Evolutionary conservation across 2,797 vertebrate genomes (phyloP).

Genomic region (Tragelaphus oryx): DNA sequence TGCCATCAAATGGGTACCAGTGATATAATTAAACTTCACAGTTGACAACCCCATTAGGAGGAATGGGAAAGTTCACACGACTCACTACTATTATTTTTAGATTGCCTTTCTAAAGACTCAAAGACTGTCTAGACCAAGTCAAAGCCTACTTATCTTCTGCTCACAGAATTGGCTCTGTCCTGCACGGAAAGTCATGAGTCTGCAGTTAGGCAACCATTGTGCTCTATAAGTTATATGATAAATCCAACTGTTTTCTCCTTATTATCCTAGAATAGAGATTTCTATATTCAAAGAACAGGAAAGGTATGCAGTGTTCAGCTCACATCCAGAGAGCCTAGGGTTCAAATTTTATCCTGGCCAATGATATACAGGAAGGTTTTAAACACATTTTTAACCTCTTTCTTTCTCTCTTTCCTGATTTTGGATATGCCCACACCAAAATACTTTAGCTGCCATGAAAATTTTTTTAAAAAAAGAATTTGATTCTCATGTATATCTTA

Average conservation of each 20-base stretch:
- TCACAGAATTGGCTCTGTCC: not conserved
- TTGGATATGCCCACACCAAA: not conserved
- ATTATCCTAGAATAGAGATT: not conserved
- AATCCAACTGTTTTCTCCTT: not conserved
- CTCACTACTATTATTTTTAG: constrained; percentile 44
- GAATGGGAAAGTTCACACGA: constrained; percentile 52
- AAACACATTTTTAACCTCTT: not conserved
- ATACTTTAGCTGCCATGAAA: not conserved
- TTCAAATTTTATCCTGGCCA: not conserved
- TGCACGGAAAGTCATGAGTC: not conserved
- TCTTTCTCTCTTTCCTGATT: not conserved
- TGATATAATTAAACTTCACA: constrained; percentile 51
- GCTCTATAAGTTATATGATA: not conserved
- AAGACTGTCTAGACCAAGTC: constrained; percentile 49
- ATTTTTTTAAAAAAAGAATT: not conserved
- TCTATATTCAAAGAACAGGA: not conserved
- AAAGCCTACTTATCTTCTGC: not conserved
- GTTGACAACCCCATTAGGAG: constrained; percentile 43
- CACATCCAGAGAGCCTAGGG: not conserved
- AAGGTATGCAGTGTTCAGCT: not conserved
- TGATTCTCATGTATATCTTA: not conserved
- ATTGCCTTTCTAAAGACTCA: constrained; percentile 45
- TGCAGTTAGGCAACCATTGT: not conserved
- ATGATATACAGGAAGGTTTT: not conserved
- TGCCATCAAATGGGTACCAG: constrained; percentile 38